Conservation (phyloP, 2,113 vertebrate species). For the Lampris incognitus region DNA sequence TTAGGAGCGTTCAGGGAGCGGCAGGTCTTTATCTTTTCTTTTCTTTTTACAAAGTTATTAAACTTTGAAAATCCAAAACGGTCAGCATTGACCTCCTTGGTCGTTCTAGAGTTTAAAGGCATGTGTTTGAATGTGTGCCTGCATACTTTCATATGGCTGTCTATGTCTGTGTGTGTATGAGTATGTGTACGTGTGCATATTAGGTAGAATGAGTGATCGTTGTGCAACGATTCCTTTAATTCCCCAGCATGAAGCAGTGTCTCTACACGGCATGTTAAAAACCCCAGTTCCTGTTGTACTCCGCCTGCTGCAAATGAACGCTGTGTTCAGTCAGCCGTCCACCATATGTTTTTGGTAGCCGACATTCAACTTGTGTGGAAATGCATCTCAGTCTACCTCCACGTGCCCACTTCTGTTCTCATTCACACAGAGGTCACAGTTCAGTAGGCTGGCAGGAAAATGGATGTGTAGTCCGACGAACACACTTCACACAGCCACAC, state of each 20-base stretch:
- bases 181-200: neutral
- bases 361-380: constrained; percentile 41
- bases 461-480: constrained; percentile 52
- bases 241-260: neutral
- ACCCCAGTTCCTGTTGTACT: neutral
- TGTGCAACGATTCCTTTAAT: neutral
- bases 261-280: neutral
- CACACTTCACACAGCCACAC: neutral
- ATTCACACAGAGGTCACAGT: constrained; percentile 59
- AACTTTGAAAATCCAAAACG: too few species aligned
- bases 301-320: constrained; percentile 27
- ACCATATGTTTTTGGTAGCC: constrained; percentile 20
- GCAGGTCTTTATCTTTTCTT: too few species aligned
- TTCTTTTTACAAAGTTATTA: too few species aligned
- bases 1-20: too few species aligned
- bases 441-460: constrained; percentile 43
- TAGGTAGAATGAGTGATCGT: neutral
- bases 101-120: too few species aligned
- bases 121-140: too few species aligned
- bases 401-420: constrained; percentile 54
- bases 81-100: too few species aligned
- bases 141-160: too few species aligned
- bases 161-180: neutral
- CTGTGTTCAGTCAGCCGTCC: constrained; percentile 14
- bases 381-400: constrained; percentile 54